Evolutionary conservation across 2,888 invertebrate genomes (phyloP).

Genomic region (Agrotis puta): DNA sequence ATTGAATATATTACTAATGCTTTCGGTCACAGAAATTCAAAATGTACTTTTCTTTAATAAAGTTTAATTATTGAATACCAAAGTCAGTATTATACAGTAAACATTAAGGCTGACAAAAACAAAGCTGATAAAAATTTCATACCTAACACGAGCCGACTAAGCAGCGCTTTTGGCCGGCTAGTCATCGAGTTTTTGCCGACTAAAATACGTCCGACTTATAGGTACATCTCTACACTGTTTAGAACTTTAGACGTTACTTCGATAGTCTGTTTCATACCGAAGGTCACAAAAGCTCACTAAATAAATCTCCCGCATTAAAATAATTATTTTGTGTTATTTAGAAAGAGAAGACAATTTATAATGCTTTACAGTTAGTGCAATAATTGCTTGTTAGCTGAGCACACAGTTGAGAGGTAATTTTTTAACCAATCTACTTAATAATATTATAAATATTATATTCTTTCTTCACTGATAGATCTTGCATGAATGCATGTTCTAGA

Average conservation of each 20-base stretch:
- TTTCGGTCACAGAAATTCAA: too few relatives aligned
- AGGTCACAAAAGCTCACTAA: conserved; percentile 35
- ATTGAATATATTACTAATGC: too few relatives aligned
- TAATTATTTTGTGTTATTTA: conserved; percentile 18
- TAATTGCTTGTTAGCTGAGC: conserved; percentile 9
- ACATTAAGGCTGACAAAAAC: too few relatives aligned
- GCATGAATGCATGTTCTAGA: background rate
- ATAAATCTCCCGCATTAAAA: conserved; percentile 31
- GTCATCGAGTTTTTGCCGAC: too few relatives aligned
- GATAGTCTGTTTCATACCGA: conserved; percentile 17
- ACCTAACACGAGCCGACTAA: too few relatives aligned
- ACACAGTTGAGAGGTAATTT: conserved; percentile 5
- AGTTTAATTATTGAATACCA: too few relatives aligned
- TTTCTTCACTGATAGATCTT: background rate
- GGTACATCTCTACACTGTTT: too few relatives aligned
- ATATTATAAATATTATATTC: background rate
- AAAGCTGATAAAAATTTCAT: too few relatives aligned
- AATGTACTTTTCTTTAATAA: too few relatives aligned
- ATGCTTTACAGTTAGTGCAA: conserved; percentile 5
- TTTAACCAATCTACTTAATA: background rate
- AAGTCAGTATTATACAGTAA: too few relatives aligned
- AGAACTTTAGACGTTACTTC: conserved; percentile 6
- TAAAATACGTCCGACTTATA: too few relatives aligned
- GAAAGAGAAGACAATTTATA: conserved; percentile 11
- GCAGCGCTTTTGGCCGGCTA: too few relatives aligned